Conservation (phyloP, 2,113 vertebrate genomes). For the Eptesicus fuscus region DNA sequence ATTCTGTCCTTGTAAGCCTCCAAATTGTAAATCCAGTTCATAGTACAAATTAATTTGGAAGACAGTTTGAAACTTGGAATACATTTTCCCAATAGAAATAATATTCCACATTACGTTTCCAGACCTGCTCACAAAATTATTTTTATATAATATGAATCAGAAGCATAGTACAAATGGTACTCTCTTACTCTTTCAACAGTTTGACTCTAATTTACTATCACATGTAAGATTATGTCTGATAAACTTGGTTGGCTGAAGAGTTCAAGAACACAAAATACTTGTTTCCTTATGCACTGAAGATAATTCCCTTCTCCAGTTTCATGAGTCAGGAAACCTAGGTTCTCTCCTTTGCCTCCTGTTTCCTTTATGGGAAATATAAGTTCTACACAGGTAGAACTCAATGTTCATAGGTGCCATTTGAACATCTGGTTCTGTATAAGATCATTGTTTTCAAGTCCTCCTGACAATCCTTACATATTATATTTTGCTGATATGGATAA, state of each 20-base stretch:
- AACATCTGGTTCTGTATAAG: constrained; percentile 40
- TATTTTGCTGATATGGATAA: constrained; percentile 33
- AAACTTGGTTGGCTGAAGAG: background rate
- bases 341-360: background rate
- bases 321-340: background rate
- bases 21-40: constrained; percentile 5
- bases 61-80: background rate
- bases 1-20: background rate
- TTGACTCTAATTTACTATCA: background rate
- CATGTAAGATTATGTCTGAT: background rate
- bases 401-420: constrained; percentile 46
- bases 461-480: constrained; percentile 41
- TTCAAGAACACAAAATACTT: no score
- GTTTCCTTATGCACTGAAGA: background rate
- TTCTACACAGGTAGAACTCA: constrained; percentile 44
- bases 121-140: background rate
- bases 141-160: background rate
- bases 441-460: constrained; percentile 46
- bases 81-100: background rate
- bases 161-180: background rate
- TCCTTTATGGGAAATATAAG: background rate
- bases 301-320: background rate
- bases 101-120: background rate
- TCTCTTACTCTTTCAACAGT: background rate
- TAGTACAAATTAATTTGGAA: constrained; percentile 30